phyloP scores from a whole-genome alignment of 2,888 invertebrate genomes.

The Fissipunctia ypsillon region DNA sequence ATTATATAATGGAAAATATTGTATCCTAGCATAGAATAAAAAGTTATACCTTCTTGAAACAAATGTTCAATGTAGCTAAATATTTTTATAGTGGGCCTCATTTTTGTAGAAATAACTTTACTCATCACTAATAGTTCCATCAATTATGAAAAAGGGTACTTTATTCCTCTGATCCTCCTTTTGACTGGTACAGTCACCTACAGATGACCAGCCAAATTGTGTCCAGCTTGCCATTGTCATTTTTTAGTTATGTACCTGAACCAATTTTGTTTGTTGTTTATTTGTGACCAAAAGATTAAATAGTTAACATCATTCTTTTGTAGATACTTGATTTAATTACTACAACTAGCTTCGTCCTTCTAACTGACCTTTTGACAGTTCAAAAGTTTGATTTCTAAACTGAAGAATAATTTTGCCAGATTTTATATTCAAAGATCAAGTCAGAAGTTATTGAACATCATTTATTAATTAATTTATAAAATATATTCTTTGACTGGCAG shows the following conservation, averaged over 20 bases:
- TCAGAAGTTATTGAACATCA: not conserved
- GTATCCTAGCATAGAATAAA: not conserved
- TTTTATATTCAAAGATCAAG: not conserved
- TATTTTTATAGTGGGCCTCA: conserved; percentile 1
- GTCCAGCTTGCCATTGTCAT: not conserved
- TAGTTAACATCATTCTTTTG: not conserved
- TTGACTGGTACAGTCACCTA: not conserved
- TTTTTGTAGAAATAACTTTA: not conserved
- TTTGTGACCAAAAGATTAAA: not conserved
- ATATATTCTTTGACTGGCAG: conserved; percentile 63
- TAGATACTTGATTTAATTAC: not conserved
- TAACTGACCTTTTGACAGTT: not conserved
- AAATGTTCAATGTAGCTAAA: conserved; percentile 1
- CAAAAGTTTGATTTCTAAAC: not conserved
- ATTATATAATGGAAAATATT: conserved; percentile 4
- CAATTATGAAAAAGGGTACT: not conserved
- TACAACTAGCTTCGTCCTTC: not conserved
- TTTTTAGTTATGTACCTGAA: not conserved
- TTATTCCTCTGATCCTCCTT: not conserved
- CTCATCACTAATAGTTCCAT: not conserved
- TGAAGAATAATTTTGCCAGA: not conserved
- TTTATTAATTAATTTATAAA: not conserved
- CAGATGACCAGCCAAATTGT: not conserved
- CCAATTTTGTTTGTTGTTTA: not conserved
- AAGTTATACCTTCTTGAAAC: not conserved